phyloP scores from a whole-genome alignment of 2,113 vertebrate species.

The Chaenogobius annularis region DNA sequence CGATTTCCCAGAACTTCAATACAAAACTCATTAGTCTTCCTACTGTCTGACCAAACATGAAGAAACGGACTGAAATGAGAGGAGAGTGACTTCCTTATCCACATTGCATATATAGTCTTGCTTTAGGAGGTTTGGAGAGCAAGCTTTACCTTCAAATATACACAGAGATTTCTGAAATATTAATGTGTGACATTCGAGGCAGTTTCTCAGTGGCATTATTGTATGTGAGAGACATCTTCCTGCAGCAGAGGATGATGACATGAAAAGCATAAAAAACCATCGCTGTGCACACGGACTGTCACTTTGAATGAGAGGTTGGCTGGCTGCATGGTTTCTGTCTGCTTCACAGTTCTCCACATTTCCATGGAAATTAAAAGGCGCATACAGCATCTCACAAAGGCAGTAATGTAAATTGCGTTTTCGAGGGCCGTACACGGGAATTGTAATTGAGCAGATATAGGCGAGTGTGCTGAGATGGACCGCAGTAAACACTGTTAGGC shows the following conservation, averaged over 20 bases:
- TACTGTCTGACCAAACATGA: conserved; percentile 4
- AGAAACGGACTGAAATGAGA: not conserved
- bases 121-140: not conserved
- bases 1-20: conserved; percentile 3
- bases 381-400: not conserved
- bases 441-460: conserved; percentile 6
- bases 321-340: conserved; percentile 19
- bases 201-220: conserved; percentile 49
- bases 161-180: conserved; percentile 55
- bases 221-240: conserved; percentile 54
- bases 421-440: not conserved
- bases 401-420: conserved; percentile 9
- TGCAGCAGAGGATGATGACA: conserved; percentile 54
- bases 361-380: conserved; percentile 47
- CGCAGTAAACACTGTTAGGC: not conserved
- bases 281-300: conserved; percentile 49
- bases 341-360: conserved; percentile 27
- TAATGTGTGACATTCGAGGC: conserved; percentile 61
- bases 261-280: conserved; percentile 39
- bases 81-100: conserved; percentile 8
- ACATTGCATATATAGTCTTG: not conserved
- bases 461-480: not conserved
- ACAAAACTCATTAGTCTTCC: conserved; percentile 15
- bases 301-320: conserved; percentile 41
- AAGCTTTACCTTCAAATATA: conserved; percentile 9